Percentiles rank a stretch among this genome's conserved stretches.
phyloP scores from a whole-genome alignment of 2,113 vertebrate genomes.

The Nettapus auritus region DNA sequence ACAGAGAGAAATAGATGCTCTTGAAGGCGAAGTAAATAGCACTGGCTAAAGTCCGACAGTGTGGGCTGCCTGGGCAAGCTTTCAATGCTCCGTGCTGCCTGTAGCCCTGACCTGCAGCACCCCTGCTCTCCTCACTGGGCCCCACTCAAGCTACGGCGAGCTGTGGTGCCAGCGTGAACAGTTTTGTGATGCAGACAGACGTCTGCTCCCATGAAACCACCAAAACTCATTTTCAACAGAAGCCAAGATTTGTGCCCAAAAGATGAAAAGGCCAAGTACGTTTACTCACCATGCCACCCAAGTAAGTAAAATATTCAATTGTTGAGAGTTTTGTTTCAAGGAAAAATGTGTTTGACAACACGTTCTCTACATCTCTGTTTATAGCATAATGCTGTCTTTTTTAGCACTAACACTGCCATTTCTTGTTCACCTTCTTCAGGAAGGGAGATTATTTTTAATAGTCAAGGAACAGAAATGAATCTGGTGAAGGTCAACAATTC shows the following conservation, averaged over 20 bases:
- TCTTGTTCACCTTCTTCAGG: background rate
- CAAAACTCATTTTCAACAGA: slow-evolving; percentile 32
- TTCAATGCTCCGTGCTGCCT: slow-evolving; percentile 58
- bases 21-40: slow-evolving; percentile 71
- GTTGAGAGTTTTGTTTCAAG: background rate
- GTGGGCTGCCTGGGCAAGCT: slow-evolving; percentile 64
- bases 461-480: background rate
- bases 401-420: background rate
- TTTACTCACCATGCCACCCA: background rate
- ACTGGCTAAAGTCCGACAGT: slow-evolving; percentile 63
- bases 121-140: slow-evolving; percentile 60
- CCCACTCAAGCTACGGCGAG: slow-evolving; percentile 52
- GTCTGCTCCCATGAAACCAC: slow-evolving; percentile 51
- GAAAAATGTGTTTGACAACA: background rate
- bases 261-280: background rate
- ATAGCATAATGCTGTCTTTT: background rate
- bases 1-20: slow-evolving; percentile 64
- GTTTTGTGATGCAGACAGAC: slow-evolving; percentile 55
- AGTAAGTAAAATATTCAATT: background rate
- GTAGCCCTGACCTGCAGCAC: slow-evolving; percentile 70
- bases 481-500: background rate
- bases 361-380: background rate
- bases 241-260: slow-evolving; percentile 17
- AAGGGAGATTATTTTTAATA: background rate
- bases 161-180: slow-evolving; percentile 51